Conservation (phyloP, 37 sponge, comb jelly and placozoan genomes). For the Oscarella lobularis region DNA sequence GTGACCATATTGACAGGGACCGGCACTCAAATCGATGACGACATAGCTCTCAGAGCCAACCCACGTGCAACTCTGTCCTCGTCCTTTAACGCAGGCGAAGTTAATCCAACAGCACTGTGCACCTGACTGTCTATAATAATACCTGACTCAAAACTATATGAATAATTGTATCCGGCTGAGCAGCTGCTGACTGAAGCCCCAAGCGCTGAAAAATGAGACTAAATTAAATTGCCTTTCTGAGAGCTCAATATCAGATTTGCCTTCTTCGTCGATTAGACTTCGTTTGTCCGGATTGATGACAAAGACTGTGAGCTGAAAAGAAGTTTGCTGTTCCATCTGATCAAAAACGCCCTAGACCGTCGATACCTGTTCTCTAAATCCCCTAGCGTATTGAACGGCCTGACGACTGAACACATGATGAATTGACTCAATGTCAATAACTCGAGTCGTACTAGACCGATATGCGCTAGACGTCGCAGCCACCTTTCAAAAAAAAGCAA, state of each 20-base stretch:
- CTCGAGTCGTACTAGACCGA: not conserved
- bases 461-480: no score
- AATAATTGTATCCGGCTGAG: not conserved
- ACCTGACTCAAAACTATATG: not conserved
- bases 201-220: no score
- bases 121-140: not conserved
- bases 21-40: not conserved
- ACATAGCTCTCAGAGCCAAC: not conserved
- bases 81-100: no score
- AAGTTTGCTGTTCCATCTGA: not conserved
- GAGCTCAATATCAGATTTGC: no score
- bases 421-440: not conserved
- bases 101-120: not conserved
- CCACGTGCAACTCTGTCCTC: not conserved
- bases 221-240: no score
- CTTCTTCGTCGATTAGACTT: no score
- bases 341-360: not conserved
- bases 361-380: not conserved
- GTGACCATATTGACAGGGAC: not conserved
- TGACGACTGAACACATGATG: not conserved
- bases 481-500: no score
- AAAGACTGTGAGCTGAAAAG: not conserved
- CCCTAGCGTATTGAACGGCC: not conserved
- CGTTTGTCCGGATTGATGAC: constrained; percentile 2
- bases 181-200: not conserved